Evolutionary conservation across 2,113 vertebrate genomes (phyloP).

Genomic region (Grammomys surdaster): DNA sequence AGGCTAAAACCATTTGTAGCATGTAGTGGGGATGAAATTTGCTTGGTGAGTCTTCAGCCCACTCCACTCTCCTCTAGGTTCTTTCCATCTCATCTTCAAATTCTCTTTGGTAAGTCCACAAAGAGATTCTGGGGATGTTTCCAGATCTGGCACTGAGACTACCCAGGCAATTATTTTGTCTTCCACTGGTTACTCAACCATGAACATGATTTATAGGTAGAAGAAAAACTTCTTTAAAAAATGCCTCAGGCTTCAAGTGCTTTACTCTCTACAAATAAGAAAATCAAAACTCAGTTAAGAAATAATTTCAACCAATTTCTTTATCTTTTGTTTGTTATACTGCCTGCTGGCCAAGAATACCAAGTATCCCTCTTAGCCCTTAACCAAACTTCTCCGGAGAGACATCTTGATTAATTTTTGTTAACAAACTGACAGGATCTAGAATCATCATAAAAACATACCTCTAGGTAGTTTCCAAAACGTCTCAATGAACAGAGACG

Average conservation of each 20-base stretch:
- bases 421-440: neutral
- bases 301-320: neutral
- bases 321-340: neutral
- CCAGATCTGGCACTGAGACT: neutral
- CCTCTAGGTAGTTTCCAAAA: neutral
- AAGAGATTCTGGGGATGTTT: neutral
- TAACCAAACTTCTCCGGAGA: neutral
- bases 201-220: neutral
- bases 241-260: neutral
- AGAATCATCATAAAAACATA: neutral
- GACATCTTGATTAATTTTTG: neutral
- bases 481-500: neutral
- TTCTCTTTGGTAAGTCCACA: neutral
- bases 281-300: conserved; percentile 8
- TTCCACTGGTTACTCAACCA: neutral
- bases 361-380: neutral
- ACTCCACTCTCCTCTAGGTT: rapidly evolving
- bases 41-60: neutral
- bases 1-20: neutral
- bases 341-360: neutral
- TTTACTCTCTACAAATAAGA: neutral
- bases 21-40: neutral
- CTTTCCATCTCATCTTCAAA: neutral
- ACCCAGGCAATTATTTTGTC: neutral
- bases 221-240: neutral